These are phyloP conservation scores for Macropodus opercularis DNA, from an alignment of 2,797 vertebrate species.

Conservation along the genomic window DNA sequence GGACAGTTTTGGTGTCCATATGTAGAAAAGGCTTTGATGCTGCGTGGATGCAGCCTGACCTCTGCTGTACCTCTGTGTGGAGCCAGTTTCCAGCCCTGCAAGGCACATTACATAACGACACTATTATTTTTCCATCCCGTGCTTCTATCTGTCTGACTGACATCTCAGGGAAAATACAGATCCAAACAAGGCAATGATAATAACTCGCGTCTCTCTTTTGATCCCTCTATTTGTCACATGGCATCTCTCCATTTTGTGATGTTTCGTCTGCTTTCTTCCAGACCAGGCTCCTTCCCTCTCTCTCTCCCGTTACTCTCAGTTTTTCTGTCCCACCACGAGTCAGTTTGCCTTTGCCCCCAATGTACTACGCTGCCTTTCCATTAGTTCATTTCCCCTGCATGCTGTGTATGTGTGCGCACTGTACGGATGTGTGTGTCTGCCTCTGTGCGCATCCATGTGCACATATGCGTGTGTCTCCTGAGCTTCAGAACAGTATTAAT, in stretches of 20 bases:
- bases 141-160: constrained; percentile 52
- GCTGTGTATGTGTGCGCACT: constrained; percentile 18
- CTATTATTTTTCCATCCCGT: constrained; percentile 64
- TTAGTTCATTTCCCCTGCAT: constrained; percentile 65
- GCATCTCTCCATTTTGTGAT: constrained; percentile 22
- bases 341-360: constrained; percentile 45
- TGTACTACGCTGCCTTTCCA: constrained; percentile 60
- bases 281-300: not conserved
- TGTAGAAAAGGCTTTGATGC: constrained; percentile 18
- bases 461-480: constrained; percentile 64
- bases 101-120: constrained; percentile 63
- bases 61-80: constrained; percentile 44
- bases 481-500: constrained; percentile 82
- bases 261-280: constrained; percentile 25
- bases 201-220: constrained; percentile 53
- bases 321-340: constrained; percentile 30
- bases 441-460: constrained; percentile 23
- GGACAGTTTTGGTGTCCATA: constrained; percentile 3
- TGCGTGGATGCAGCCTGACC: constrained; percentile 52
- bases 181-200: constrained; percentile 73
- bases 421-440: constrained; percentile 1
- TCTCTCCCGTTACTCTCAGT: constrained; percentile 4
- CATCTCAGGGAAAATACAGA: constrained; percentile 49
- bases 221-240: constrained; percentile 54
- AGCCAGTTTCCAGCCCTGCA: constrained; percentile 46